A percentile compares a stretch with the other conserved stretches of the same genome.
phyloP scores from a whole-genome alignment of 1,140 invertebrate species.

The Cecropterus lyciades region DNA sequence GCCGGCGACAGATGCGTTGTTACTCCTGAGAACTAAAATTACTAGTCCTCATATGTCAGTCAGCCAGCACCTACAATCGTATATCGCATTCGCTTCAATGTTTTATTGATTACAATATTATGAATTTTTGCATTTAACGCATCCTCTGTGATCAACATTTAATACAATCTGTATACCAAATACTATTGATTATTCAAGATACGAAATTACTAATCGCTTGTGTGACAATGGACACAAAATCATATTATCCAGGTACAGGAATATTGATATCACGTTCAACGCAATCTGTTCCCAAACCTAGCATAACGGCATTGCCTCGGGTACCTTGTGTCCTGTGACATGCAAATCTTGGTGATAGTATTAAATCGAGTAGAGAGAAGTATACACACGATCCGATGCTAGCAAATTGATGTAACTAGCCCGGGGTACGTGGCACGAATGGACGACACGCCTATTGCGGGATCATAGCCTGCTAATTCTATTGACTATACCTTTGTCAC shows the following conservation, averaged over 20 bases:
- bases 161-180: background rate
- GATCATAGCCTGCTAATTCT: constrained; percentile 57
- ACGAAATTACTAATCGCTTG: constrained; percentile 29
- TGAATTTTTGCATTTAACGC: no score
- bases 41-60: no score
- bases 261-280: constrained; percentile 59
- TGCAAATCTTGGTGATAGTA: constrained; percentile 80
- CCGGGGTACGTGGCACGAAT: constrained; percentile 51
- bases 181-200: background rate
- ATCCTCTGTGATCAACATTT: no score
- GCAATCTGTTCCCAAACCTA: constrained; percentile 55
- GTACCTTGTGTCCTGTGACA: constrained; percentile 70
- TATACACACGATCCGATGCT: constrained; percentile 57
- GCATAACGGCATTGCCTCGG: constrained; percentile 59
- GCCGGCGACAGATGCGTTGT: no score
- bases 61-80: no score
- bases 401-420: constrained; percentile 71
- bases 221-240: constrained; percentile 57
- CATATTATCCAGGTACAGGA: constrained; percentile 61
- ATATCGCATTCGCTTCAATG: no score
- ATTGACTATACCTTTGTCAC: constrained; percentile 63
- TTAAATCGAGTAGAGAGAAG: constrained; percentile 71
- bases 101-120: no score
- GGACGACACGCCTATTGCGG: constrained; percentile 42
- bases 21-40: no score